Base-by-base conservation (phyloP, 2,888 invertebrate genomes). In the Glyphotaelius pellucidus region DNA sequence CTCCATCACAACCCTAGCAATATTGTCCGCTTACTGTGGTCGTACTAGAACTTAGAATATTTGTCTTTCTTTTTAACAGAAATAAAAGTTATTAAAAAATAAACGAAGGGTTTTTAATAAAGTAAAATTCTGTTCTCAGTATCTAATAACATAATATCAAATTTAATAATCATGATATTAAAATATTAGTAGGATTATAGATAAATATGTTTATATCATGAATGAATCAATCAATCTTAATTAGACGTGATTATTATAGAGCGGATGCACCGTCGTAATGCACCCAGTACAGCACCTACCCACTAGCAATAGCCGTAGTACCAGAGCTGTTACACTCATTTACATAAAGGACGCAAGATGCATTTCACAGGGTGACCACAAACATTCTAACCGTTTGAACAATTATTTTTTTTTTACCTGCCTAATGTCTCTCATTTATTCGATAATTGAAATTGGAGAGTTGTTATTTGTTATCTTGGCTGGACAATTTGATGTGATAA, bases 141-240 rank as follows among this genome's bases (percentile, higher is more conserved):
- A 11, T 30, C 31, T n/a, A 12, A 19, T 30, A 80, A 30, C 30
- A n/a, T 11, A 31, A 30, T 80, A 30, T 52, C 52, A 19, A 52
- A 52, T 52, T 0, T 19, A 52, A 52, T 52, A 25, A 42, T 9
- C 67, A n/a, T 9, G 67, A 9, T 3, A 67, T 67, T 67, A 25
- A 25, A 5, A 25, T 25, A 19, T 52, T 52, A 4, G 9, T 25
- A 19, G 25, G 90, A 90, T 90, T 90, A 83, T 35, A 35, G 79
- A 79, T 35, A 86, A 38, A 38, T 35, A 86, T 79, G 87, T 38
- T 38, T 38, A 1, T 4, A 35, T 35, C 35, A 4, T 35, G 38
- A 9, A 38, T 87, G 32, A 90, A 92, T 81, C 81, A 87, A 92
- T 90, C 92, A 86, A 92, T 92, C 92, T 90, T 80, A 92, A 92